These are phyloP conservation scores for Andrena chrysosceles DNA, from an alignment of 2,888 invertebrate species.

Conservation along the genomic window DNA sequence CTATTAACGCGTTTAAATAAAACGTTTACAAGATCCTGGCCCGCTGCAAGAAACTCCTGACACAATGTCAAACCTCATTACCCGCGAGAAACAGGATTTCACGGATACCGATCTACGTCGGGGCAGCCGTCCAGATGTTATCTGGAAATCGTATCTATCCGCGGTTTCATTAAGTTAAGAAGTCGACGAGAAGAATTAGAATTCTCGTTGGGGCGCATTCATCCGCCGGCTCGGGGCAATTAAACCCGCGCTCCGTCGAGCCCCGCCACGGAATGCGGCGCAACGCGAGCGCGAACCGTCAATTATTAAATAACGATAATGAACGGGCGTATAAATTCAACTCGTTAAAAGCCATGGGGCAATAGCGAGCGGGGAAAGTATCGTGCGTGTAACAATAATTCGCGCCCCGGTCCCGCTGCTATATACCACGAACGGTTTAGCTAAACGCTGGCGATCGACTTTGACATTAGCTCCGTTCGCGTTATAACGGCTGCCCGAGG, in stretches of 20 bases:
- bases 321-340: constrained; percentile 62
- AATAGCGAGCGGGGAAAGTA: constrained; percentile 31
- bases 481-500: constrained; percentile 52
- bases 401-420: constrained; percentile 19
- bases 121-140: constrained; percentile 1
- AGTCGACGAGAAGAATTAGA: constrained; percentile 29
- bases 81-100: constrained; percentile 11
- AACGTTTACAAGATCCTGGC: neutral
- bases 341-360: constrained; percentile 56
- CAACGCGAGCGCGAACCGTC: constrained; percentile 32
- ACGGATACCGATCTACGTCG: constrained; percentile 17
- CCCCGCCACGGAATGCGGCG: constrained; percentile 11
- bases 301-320: constrained; percentile 59
- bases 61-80: constrained; percentile 6
- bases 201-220: constrained; percentile 26
- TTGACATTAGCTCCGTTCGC: constrained; percentile 45
- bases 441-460: constrained; percentile 48
- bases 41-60: neutral
- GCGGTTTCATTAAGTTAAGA: constrained; percentile 15
- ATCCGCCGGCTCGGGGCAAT: constrained; percentile 32
- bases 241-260: constrained; percentile 27
- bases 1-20: neutral
- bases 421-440: constrained; percentile 24
- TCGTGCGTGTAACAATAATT: constrained; percentile 45
- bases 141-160: constrained; percentile 30